Evolutionary conservation across 1,140 invertebrate genomes (phyloP), one percentile per base, ranked within the genome.

Genomic region (Cephus cinctus): DNA sequence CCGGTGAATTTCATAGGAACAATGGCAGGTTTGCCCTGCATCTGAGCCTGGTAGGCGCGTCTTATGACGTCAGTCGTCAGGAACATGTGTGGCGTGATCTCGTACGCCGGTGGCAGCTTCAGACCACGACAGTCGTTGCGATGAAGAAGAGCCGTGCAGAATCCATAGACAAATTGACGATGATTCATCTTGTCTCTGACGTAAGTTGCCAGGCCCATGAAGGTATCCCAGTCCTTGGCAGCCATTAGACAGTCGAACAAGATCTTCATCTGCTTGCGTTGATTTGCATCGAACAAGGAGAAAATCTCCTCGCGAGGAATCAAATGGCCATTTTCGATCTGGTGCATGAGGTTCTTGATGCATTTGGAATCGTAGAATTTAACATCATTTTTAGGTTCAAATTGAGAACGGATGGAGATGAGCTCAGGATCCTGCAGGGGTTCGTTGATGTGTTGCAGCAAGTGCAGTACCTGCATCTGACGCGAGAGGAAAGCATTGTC

Each of bases 81-180:
- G 50, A 69, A 52, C 11, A 53, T 16, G 15, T 23, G 46, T 2
- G 51, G 51, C 50, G 61, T 67, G 15, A 71, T 51, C 52, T 69
- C 65, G 34, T 71, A 61, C 22, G 68, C 52, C 15, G 63, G 69
- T 9, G 69, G 69, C 23, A 71, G 40, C 21, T 47, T 45, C 3
- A 65, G 21, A 9, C 55, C 61, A 22, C 59, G 35, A 1, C 27
- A 39, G 42, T 61, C 52, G 22, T 59, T 47, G 11, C 64, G 49
- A 25, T 63, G 60, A 8, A 52, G 30, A 23, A 59, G 31, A n/a
- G 64, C 60, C 8, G 61, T 56, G 47, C 45, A 50, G 14, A 67
- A 42, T 32, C 54, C 62, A 19, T 61, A 65, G 27, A 55, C 47
- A 44, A 65, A 67, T 27, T 63, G 51, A 3, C 57, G 59, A 36